phyloP scores from a whole-genome alignment of 37 sponge, comb jelly and placozoan genomes.

The Ianthella basta region DNA sequence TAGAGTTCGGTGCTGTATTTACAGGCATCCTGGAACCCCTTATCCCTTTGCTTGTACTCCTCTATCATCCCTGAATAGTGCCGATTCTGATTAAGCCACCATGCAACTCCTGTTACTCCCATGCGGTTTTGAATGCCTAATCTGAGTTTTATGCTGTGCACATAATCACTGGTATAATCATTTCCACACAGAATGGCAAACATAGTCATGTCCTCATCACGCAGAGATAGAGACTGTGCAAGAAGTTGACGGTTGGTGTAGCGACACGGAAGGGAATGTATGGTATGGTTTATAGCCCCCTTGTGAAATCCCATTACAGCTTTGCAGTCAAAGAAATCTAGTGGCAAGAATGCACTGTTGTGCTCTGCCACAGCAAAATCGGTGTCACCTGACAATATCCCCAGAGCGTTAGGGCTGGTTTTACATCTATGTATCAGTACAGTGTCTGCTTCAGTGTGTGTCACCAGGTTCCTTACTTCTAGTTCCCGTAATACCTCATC shows the following conservation, averaged over 20 bases:
- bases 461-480: constrained; percentile 29
- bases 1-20: no score
- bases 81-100: no score
- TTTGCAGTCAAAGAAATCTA: constrained; percentile 30
- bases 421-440: constrained; percentile 14
- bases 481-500: background rate
- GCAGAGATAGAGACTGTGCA: constrained; percentile 13
- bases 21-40: no score
- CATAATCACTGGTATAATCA: constrained; percentile 25
- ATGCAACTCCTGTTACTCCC: no score
- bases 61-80: no score
- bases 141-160: background rate
- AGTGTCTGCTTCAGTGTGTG: constrained; percentile 11
- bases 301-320: background rate
- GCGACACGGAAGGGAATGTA: no score
- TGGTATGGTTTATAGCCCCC: background rate
- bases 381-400: constrained; percentile 44
- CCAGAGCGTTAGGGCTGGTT: constrained; percentile 35
- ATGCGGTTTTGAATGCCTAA: no score
- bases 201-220: constrained; percentile 35
- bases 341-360: constrained; percentile 19
- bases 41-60: no score
- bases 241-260: constrained; percentile 5
- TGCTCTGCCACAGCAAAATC: constrained; percentile 36
- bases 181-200: constrained; percentile 62